Base-by-base conservation (phyloP, 2,888 invertebrate species). In the Arrhopalites spinosus region DNA sequence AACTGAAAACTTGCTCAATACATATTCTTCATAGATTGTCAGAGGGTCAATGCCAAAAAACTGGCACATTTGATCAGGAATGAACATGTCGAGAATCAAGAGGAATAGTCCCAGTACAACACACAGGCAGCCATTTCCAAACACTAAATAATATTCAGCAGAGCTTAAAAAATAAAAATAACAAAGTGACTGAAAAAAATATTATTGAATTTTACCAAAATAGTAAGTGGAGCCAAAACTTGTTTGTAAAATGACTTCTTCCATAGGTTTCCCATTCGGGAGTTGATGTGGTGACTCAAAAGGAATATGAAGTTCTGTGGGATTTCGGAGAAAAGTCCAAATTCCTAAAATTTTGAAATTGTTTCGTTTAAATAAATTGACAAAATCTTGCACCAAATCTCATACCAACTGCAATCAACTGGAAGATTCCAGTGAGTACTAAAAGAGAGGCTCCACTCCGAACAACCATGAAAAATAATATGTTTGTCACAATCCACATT, bases 21-120 rank as follows among this genome's bases (percentile, higher is more conserved):
- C 85, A 63, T 84, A 85, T 83, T 88, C 88, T 75, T 88, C 88
- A 72, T 87, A 87, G 80, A 86, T 86, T 53, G 85, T 85, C 11
- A 88, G 84, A 3, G 88, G 87, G 83, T 89, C 88, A 20, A 88
- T 84, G 0, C 87, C 88, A 81, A 89, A 88, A 81, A 88, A 88
- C 15, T 84, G 82, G 61, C 87, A 85, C 13, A 88, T 83, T 53
- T 84, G 83, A 67, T 87, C 86, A 17, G 87, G 87, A 78, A 84
- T 86, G 29, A 86, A 82, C 5, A 86, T 83, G 81, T 89, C 88
- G 81, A 88, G 81, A 50, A 88, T 79, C 36, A 86, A 80, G 15
- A 89, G 85, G 0, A 86, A 77, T 0, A 85, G 72, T 1, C 88
- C 86, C 43, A 89, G 76, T 11, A 86, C 13, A 0, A 88, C 66